A percentile compares a stretch with the other conserved stretches of the same genome.
Evolutionary conservation across 1,140 invertebrate genomes (phyloP).

Genomic region (Triops longicaudatus): DNA sequence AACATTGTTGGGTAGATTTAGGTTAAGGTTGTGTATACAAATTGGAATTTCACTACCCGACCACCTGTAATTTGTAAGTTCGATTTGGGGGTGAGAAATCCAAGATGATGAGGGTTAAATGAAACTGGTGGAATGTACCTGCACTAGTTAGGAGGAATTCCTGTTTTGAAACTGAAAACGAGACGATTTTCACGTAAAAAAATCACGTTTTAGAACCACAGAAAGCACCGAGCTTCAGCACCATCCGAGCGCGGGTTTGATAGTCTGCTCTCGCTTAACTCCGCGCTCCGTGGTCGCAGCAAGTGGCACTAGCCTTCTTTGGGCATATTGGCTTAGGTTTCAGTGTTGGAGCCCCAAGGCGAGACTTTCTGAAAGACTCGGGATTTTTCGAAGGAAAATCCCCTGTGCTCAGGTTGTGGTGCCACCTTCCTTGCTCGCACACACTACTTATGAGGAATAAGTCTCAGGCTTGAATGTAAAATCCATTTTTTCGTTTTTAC

Average conservation of each 20-base stretch:
- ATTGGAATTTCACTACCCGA: neutral
- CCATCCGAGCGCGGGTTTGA: neutral
- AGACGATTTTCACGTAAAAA: no score
- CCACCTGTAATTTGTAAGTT: neutral
- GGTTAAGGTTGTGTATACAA: neutral
- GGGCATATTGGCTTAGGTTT: neutral
- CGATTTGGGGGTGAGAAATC: neutral
- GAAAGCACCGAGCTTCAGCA: neutral
- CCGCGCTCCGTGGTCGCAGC: neutral
- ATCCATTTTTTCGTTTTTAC: neutral
- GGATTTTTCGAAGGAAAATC: neutral
- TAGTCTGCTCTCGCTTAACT: neutral
- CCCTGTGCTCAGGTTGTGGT: neutral
- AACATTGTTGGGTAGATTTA: neutral
- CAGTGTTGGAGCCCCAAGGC: neutral
- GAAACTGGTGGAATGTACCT: neutral
- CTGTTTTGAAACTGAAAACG: neutral
- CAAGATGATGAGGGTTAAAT: neutral
- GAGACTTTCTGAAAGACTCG: neutral
- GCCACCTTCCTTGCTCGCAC: neutral
- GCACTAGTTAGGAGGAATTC: neutral
- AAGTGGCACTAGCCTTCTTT: slow-evolving; percentile 7
- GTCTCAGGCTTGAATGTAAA: neutral
- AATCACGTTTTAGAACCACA: no score
- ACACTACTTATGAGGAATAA: neutral